Base-by-base conservation (phyloP, 2,113 vertebrate genomes). In the Stercorarius parasiticus region DNA sequence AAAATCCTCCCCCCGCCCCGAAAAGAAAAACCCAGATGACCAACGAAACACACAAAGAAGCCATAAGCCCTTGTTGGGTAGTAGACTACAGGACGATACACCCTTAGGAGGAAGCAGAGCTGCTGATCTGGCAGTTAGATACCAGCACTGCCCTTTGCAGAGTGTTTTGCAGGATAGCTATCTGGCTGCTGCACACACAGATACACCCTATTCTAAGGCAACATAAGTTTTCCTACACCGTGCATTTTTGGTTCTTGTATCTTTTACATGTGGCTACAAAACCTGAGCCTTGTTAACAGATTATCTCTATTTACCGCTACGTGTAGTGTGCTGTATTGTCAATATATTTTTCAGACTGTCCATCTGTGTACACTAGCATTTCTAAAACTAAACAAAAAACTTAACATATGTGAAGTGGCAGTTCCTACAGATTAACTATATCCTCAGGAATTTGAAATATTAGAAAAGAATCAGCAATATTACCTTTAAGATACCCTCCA, bases 131-230 rank as follows among this genome's bases (percentile, higher is more conserved):
- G 61, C 88, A 67, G 92, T 61, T 53, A 65, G 91, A 96, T 55
- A 42, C 9, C 32, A 74, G 64, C 18, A 4, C 30, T 73, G 76
- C 52, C 67, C 66, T 83, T 66, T 30, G 62, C 84, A 72, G 45
- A 23, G 34, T 58, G 86, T 81, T 95, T 67, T 84, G 78, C 82
- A 91, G 93, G 88, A 73, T 30, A 42, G 29, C 78, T 90, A 92
- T 88, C 85, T 89, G 84, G 27, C 90, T 88, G 47, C 76, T 84
- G 86, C 91, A 96, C 70, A 58, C 66, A 27, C 49, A 79, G 80
- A 73, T 58, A 89, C 81, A 84, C 80, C 86, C 93, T 89, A 49
- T 45, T 80, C 42, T 13, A 26, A 26, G 53, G 74, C 45, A 74
- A 38, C n/a, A 29, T 4, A 65, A 52, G 73, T 81, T 45, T 43